Evolutionary conservation across 2,888 invertebrate genomes (phyloP), one percentile per base, ranked within the genome.

Genomic region (Drosophila siamana): DNA sequence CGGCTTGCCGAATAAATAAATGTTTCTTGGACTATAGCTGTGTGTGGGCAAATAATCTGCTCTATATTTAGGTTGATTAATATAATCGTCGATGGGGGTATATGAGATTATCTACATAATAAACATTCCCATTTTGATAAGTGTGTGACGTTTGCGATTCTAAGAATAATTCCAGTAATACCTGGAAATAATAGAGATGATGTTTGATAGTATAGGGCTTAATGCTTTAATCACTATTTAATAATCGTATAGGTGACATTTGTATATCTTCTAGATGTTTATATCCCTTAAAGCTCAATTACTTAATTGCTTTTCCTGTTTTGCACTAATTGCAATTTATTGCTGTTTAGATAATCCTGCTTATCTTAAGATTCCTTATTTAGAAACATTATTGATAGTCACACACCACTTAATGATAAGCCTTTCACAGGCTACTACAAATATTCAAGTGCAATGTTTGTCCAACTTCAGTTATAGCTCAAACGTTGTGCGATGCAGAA

Each of bases 361-460:
- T 48, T 73, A 62, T 73, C 50, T 47, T 15, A n/a, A 33, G 50
- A 38, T 26, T 44, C 24, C 38, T 50, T 19, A 47, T 30, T 36
- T 48, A 30, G 38, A 41, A 15, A 33, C 38, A 16, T 36, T 46
- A n/a, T 11, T 41, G 46, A 16, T 44, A 16, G 2, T 11, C 13
- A 26, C 1, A 19, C 1, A 19, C 40, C 59, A 67, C 52, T 76
- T 60, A 11, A 56, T 48, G 56, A 71, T 70, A 64, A 64, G 8
- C 40, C 1, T 26, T 19, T 24, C 36, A 55, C 8, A 43, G 38
- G 16, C 11, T n/a, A 11, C 46, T 68, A 22, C 50, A 66, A 64
- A 64, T 47, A 11, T 0, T 16, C 0, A 26, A 26, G 24, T n/a
- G 24, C 8, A 66, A 8, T 24, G 6, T 0, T 48, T 16, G 48